Base-by-base conservation (phyloP, 2,113 vertebrate species). In the Perca schrenkii region DNA sequence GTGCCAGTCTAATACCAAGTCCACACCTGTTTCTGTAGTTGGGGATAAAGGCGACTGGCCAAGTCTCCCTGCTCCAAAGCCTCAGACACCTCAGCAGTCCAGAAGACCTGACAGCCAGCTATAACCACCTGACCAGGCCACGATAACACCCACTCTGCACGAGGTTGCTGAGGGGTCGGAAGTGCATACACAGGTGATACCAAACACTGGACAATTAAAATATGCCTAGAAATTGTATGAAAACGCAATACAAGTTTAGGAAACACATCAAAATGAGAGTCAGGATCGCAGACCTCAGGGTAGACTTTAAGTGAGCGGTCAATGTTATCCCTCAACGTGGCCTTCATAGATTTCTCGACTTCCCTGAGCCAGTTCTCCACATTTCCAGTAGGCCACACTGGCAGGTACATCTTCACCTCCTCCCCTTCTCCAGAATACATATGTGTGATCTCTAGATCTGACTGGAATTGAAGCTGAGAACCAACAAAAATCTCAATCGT, bases 51-150 rank as follows among this genome's bases (percentile, higher is more conserved):
- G 22, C 68, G 86, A 34, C 17, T 87, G 8, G 91, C 83, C 79
- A 98, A 87, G 88, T 95, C 94, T 77, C 95, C 91, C 8, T 92
- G 89, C 88, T 97, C 96, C 82, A 98, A 92, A 31, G 97, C 95
- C 60, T 97, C 91, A 58, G 96, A 96, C 53, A 99, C 96, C 60
- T 98, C 97, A 34, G 93, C 79, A 31, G 97, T 99, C 98, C 98
- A 98, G 90, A 96, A 97, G 54, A 97, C 97, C 92, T 98, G 98
- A 85, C 97, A 98, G 63, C 96, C 97, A 62, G 96, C 97, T n/a
- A 99, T 98, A 76, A 97, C 97, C 85, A 99, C 97, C 81, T 99
- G 98, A n/a, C 98, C 97, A 14, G 98, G 98, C 97, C 97, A 99
- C 0, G 90, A 93, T 76, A 98, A 93, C 79, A 99, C 97, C 97